phyloP scores from a whole-genome alignment of 2,113 vertebrate species.

The Centrocercus urophasianus region DNA sequence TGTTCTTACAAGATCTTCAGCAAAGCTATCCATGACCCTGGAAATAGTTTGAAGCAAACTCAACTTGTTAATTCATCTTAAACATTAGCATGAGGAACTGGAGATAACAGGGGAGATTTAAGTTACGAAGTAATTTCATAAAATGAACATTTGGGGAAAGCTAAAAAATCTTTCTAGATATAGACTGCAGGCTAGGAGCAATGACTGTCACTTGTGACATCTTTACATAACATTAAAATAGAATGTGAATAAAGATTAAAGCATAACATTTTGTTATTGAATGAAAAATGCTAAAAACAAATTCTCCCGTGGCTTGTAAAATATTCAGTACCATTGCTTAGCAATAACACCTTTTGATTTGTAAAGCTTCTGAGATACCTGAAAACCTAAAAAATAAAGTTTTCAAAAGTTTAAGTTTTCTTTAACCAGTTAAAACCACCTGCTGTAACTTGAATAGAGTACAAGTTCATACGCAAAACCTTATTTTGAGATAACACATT shows the following conservation, averaged over 20 bases:
- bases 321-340: not conserved
- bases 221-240: slow-evolving; percentile 4
- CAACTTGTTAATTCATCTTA: not conserved
- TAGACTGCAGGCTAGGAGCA: not conserved
- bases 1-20: not conserved
- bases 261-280: not conserved
- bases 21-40: not conserved
- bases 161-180: not conserved
- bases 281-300: not conserved
- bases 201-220: slow-evolving; percentile 25
- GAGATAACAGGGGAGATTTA: not conserved
- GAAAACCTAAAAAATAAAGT: slow-evolving; percentile 1
- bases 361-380: not conserved
- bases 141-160: slow-evolving; percentile 25
- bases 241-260: not conserved
- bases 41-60: not conserved
- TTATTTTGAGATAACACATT: slow-evolving; percentile 55
- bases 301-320: not conserved
- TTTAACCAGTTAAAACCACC: slow-evolving; percentile 1
- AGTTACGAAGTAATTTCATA: slow-evolving; percentile 24
- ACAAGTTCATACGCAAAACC: slow-evolving; percentile 33
- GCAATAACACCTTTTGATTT: slow-evolving; percentile 1
- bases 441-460: not conserved
- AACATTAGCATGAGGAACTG: not conserved
- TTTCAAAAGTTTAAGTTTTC: not conserved